Evolutionary conservation across 2,797 vertebrate genomes (phyloP).

Genomic region (Taenioides sp.): DNA sequence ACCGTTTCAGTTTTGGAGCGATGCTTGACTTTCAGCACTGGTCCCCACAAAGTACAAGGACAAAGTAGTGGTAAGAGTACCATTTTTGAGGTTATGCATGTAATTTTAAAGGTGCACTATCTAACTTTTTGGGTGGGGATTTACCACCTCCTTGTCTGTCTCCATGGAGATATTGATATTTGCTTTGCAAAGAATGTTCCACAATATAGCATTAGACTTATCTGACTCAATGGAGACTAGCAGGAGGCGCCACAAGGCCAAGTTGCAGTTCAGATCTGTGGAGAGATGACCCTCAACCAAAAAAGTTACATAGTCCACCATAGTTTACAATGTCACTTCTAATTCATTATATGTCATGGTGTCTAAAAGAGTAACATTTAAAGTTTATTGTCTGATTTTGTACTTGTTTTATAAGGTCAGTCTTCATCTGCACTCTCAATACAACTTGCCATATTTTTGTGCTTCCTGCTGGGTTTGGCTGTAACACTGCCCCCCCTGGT

Average conservation of each 20-base stretch:
- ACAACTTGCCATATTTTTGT: conserved; percentile 74
- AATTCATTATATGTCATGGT: background rate
- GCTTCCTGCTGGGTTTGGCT: conserved; percentile 77
- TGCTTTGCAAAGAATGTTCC: too few relatives aligned
- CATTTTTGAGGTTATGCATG: background rate
- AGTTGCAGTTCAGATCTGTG: too few relatives aligned
- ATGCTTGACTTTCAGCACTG: conserved; percentile 70
- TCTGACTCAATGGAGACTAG: too few relatives aligned
- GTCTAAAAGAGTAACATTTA: background rate
- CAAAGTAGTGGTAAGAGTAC: conserved; percentile 28
- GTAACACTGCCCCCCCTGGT: conserved; percentile 82
- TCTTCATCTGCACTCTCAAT: conserved; percentile 23
- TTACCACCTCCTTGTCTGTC: too few relatives aligned
- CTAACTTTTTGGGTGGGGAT: too few relatives aligned
- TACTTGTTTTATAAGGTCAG: conserved; percentile 25
- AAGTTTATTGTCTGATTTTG: background rate
- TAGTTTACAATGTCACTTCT: too few relatives aligned
- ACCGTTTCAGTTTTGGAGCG: conserved; percentile 87
- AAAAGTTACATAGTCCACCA: too few relatives aligned
- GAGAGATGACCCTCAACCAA: too few relatives aligned
- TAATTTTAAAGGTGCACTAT: too few relatives aligned
- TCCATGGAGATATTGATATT: too few relatives aligned
- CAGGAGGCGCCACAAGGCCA: too few relatives aligned
- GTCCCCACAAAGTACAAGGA: conserved; percentile 60
- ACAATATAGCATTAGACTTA: too few relatives aligned